A percentile compares a stretch with the other conserved stretches of the same genome.
These are phyloP conservation scores for Peucedramus taeniatus DNA, from an alignment of 2,113 vertebrate genomes.

Conservation along the genomic window DNA sequence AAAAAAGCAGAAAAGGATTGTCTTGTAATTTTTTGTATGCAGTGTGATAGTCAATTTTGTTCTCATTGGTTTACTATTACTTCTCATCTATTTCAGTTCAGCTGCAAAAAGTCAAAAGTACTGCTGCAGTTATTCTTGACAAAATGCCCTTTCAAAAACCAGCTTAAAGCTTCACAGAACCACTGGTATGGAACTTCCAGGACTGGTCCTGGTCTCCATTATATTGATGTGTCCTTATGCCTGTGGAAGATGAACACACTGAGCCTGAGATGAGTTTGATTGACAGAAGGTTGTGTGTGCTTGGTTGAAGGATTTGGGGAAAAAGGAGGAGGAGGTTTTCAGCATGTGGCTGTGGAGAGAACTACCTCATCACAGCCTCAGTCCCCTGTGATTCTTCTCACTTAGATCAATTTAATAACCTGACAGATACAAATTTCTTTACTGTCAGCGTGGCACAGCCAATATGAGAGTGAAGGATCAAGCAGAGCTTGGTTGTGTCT, in stretches of 20 bases:
- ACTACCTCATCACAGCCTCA: not conserved
- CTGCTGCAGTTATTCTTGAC: not conserved
- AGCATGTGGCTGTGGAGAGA: not conserved
- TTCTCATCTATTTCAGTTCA: not conserved
- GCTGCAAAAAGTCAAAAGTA: not conserved
- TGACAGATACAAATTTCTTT: slow-evolving; percentile 27
- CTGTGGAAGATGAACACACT: not conserved
- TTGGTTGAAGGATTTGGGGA: not conserved
- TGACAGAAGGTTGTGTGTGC: not conserved
- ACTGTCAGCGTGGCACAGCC: not conserved
- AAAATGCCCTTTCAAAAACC: slow-evolving; percentile 8
- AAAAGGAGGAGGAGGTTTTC: not conserved
- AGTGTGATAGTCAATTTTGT: not conserved
- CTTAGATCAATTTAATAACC: slow-evolving; percentile 28
- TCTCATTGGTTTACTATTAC: not conserved
- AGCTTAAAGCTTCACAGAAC: not conserved
- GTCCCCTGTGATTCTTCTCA: not conserved
- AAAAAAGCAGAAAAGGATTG: not conserved
- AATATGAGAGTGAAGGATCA: not conserved
- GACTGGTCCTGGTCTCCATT: not conserved
- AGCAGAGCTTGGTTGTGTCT: not conserved
- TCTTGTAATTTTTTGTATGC: not conserved
- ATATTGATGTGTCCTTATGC: not conserved
- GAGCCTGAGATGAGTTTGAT: not conserved
- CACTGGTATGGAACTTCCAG: not conserved